Base-by-base conservation (phyloP, 37 sponge, comb jelly and placozoan genomes). In the Aphrocallistes beatrix region DNA sequence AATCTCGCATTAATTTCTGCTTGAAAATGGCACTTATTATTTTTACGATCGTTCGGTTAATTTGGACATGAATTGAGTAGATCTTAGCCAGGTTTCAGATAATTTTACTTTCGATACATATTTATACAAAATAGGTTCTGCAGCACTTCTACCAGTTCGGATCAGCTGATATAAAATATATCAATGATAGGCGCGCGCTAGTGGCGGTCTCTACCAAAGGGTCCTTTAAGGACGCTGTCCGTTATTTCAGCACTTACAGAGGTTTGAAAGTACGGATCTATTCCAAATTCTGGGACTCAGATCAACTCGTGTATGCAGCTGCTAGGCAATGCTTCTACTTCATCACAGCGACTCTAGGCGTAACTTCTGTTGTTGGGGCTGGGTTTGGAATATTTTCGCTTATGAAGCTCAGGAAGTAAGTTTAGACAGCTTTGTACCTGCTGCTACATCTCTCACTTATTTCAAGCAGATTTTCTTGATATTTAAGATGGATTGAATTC, bases 231-330 rank as follows among this genome's bases (percentile, higher is more conserved):
- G 75, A 60, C 34, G 75, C n/a, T 3, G 75, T 60, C 34, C 8
- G 75, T 19, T 60, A 60, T 13, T 60, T 60, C 21, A 60, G 34
- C 34, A 60, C 75, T 60, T 60, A 60, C 75, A 60, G n/a, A 60
- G 75, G 75, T 28, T 28, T 60, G 75, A 60, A 60, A 25, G 75
- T 60, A 19, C 75, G 75, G 10, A 60, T 30, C 34, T 60, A 60
- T 30, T 60, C 75, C 34, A 60, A 60, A 28, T 60, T 60, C 75
- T 60, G 75, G 75, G 75, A 60, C 75, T 60, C 75, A 13, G 75
- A 60, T 13, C 10, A 60, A 28, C 10, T 1, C 25, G 75, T 60
- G 34, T 60, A 60, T 13, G 34, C 21, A 60, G 8, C n/a, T 19
- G 10, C 75, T 60, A 60, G 75, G n/a, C 28, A 30, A 25, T 6